A percentile compares a stretch with the other conserved stretches of the same genome.
Evolutionary conservation across 92 coral and sea anemone species (phyloP).

Genomic region (Diadumene lineata): DNA sequence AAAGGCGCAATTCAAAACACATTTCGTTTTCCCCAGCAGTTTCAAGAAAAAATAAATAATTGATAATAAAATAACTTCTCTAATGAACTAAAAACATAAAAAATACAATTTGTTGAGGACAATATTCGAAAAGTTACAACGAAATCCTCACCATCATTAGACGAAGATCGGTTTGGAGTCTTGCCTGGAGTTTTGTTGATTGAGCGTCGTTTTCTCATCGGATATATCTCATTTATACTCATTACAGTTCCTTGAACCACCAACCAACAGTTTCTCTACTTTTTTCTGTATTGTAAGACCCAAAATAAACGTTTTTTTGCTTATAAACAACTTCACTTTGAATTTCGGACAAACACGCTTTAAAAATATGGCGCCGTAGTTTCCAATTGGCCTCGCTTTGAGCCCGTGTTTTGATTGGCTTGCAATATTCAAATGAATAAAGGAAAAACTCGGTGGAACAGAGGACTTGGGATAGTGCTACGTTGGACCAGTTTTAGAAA

Average conservation of each 20-base stretch:
- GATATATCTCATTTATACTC: conserved; percentile 79
- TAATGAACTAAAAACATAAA: too few species aligned
- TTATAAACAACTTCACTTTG: neutral
- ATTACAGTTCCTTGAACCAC: conserved; percentile 26
- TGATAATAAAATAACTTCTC: too few species aligned
- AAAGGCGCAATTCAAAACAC: too few species aligned
- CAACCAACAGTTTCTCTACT: neutral
- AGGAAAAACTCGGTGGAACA: neutral
- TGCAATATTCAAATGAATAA: neutral
- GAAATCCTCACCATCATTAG: conserved; percentile 27
- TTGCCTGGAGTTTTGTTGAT: conserved; percentile 52
- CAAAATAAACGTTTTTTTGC: neutral
- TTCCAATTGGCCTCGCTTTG: conserved; percentile 82
- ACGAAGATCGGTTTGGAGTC: conserved; percentile 63
- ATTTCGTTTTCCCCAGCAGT: too few species aligned
- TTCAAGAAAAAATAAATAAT: too few species aligned
- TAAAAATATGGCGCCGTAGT: conserved; percentile 72
- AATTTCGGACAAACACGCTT: neutral
- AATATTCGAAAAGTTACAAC: too few species aligned
- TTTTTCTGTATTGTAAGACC: neutral
- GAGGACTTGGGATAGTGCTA: neutral
- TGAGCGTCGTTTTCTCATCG: conserved; percentile 85
- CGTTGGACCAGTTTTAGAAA: neutral
- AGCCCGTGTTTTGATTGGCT: conserved; percentile 38
- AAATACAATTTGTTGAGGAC: too few species aligned